phyloP scores from a whole-genome alignment of 1,140 invertebrate genomes.

The Neodiprion pinetum region DNA sequence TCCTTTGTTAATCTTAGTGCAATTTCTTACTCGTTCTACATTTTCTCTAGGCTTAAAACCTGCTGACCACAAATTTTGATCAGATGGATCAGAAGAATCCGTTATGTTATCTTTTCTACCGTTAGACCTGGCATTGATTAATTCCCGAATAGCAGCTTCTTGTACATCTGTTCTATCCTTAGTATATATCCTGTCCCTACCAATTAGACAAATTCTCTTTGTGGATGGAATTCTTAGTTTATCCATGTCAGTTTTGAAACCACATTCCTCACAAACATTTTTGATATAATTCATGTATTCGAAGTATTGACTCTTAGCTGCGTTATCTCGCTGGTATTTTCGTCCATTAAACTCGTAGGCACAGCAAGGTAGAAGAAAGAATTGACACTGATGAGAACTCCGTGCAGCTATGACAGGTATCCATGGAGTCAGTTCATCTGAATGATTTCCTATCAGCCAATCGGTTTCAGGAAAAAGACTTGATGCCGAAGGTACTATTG shows the following conservation, averaged over 20 bases:
- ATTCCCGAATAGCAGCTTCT: slow-evolving; percentile 56
- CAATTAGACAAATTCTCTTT: slow-evolving; percentile 86
- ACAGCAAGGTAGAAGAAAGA: slow-evolving; percentile 95
- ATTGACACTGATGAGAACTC: slow-evolving; percentile 72
- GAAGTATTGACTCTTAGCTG: slow-evolving; percentile 77
- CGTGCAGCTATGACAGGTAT: slow-evolving; percentile 90
- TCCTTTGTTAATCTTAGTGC: slow-evolving; percentile 78
- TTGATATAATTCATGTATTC: slow-evolving; percentile 85
- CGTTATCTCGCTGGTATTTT: slow-evolving; percentile 77
- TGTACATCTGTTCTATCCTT: slow-evolving; percentile 47
- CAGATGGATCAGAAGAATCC: slow-evolving; percentile 10
- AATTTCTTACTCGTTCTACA: slow-evolving; percentile 81
- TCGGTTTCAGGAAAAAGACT: slow-evolving; percentile 79
- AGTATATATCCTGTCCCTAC: slow-evolving; percentile 65
- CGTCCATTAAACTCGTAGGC: slow-evolving; percentile 88
- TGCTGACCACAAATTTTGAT: slow-evolving; percentile 52
- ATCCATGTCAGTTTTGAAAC: slow-evolving; percentile 80
- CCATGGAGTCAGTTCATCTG: slow-evolving; percentile 98
- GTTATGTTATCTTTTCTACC: slow-evolving; percentile 25
- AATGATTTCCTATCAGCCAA: slow-evolving; percentile 99
- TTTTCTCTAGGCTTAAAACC: slow-evolving; percentile 72
- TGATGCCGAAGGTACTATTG: slow-evolving; percentile 75
- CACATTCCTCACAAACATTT: slow-evolving; percentile 74
- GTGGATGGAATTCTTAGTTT: slow-evolving; percentile 95
- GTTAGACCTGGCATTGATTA: slow-evolving; percentile 56